Percentiles rank a stretch among this genome's conserved stretches.
These are phyloP conservation scores for Callithrix jacchus DNA, from an alignment of 2,113 vertebrate genomes.

Conservation along the genomic window DNA sequence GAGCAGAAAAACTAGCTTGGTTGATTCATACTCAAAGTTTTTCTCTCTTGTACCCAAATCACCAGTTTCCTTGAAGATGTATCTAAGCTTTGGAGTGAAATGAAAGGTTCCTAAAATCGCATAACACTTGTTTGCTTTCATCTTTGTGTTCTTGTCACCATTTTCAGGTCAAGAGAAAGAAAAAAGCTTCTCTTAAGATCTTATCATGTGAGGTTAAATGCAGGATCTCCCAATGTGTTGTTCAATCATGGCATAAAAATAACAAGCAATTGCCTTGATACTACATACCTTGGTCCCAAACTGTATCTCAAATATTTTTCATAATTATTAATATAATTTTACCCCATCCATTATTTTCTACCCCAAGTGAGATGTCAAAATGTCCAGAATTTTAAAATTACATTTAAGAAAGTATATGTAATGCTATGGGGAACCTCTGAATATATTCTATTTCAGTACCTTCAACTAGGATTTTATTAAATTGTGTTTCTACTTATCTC, in stretches of 20 bases:
- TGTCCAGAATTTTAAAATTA: constrained; percentile 48
- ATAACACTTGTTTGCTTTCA: background rate
- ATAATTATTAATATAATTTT: constrained; percentile 47
- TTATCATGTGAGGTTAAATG: background rate
- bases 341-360: background rate
- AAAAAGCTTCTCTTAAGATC: background rate
- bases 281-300: background rate
- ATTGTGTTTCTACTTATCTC: constrained; percentile 58
- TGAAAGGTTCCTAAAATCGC: background rate
- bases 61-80: background rate
- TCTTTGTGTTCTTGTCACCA: background rate
- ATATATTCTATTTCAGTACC: constrained; percentile 43
- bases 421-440: constrained; percentile 38
- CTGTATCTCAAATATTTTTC: background rate
- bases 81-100: background rate
- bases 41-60: background rate
- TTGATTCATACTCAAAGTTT: background rate
- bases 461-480: constrained; percentile 66
- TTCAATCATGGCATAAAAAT: background rate
- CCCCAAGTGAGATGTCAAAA: constrained; percentile 31
- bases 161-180: background rate
- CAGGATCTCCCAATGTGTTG: background rate
- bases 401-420: constrained; percentile 45
- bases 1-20: background rate
- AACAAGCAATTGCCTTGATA: background rate